Conservation (phyloP, 2,113 vertebrate species). For the Spilogale gracilis region DNA sequence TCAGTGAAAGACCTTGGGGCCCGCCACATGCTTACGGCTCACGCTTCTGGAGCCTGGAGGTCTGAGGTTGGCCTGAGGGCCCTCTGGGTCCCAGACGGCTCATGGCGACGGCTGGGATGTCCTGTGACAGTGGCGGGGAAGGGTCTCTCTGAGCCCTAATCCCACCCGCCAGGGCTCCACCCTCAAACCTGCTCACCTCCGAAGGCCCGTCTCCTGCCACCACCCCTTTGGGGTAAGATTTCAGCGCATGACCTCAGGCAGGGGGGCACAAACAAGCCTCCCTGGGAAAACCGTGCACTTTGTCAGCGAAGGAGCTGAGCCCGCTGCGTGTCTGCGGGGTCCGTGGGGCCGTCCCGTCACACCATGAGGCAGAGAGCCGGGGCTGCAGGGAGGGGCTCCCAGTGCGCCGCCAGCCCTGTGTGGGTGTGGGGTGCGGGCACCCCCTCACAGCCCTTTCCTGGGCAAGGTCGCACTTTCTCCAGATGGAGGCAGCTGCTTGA, state of each 20-base stretch:
- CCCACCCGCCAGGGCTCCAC: too few species aligned
- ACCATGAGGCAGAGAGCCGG: too few species aligned
- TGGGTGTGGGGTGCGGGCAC: too few species aligned
- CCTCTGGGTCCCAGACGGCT: not conserved
- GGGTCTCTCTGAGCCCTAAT: too few species aligned
- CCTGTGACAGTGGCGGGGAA: not conserved
- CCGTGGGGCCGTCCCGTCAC: fast-evolving
- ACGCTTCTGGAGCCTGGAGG: not conserved
- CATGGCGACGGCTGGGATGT: not conserved
- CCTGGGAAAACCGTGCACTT: fast-evolving
- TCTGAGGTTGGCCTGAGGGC: not conserved
- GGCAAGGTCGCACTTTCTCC: fast-evolving
- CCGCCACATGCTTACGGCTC: not conserved
- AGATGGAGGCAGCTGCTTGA: fast-evolving
- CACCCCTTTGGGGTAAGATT: not conserved
- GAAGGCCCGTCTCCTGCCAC: too few species aligned
- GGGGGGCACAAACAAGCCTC: not conserved
- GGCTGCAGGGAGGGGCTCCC: too few species aligned
- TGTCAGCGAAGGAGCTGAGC: fast-evolving
- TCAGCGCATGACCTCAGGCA: fast-evolving
- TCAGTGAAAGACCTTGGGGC: not conserved
- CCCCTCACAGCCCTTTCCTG: fast-evolving
- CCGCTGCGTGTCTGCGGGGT: too few species aligned
- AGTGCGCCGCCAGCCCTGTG: too few species aligned
- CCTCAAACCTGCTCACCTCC: not conserved